Evolutionary conservation across 1,140 invertebrate species (phyloP), one percentile per base, ranked within the genome.

Genomic region (Dreissena polymorpha): DNA sequence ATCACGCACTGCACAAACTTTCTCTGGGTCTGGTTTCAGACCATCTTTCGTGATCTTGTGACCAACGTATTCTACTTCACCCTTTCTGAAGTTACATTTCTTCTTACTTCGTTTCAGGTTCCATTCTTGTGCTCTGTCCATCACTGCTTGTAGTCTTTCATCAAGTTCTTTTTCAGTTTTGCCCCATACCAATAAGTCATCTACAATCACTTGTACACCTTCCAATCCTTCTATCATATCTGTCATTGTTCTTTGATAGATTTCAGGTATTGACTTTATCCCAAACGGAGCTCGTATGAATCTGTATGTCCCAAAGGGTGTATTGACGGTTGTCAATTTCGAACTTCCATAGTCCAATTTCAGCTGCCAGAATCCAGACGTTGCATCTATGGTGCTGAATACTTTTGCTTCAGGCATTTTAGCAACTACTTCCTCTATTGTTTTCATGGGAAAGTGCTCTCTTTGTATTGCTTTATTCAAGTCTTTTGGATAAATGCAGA

Each of bases 161-260:
- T n/a, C n/a, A n/a, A n/a, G n/a, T n/a, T n/a, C n/a, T n/a, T n/a
- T n/a, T n/a, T n/a, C n/a, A n/a, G n/a, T n/a, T n/a, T n/a, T n/a
- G n/a, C n/a, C n/a, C n/a, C n/a, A n/a, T n/a, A n/a, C n/a, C n/a
- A n/a, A n/a, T n/a, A n/a, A n/a, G n/a, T n/a, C n/a, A n/a, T n/a
- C n/a, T n/a, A n/a, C n/a, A n/a, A n/a, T n/a, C n/a, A n/a, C n/a
- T n/a, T n/a, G n/a, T n/a, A n/a, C n/a, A n/a, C n/a, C n/a, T n/a
- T n/a, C 76, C 6, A 78, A 10, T 3, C 50, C 64, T 51, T 78
- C n/a, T 53, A 78, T 10, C 25, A 78, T 51, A 29, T 78, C 23
- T 5, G 64, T 51, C 74, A 94, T 93, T 10, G 88, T 88, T 63
- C 86, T 85, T 83, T 93, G 93, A 84, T 93, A 94, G 49, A 93